Evolutionary conservation across 2,797 vertebrate genomes (phyloP), one percentile per base, ranked within the genome.

Genomic region (Enteromius trimaculatus): DNA sequence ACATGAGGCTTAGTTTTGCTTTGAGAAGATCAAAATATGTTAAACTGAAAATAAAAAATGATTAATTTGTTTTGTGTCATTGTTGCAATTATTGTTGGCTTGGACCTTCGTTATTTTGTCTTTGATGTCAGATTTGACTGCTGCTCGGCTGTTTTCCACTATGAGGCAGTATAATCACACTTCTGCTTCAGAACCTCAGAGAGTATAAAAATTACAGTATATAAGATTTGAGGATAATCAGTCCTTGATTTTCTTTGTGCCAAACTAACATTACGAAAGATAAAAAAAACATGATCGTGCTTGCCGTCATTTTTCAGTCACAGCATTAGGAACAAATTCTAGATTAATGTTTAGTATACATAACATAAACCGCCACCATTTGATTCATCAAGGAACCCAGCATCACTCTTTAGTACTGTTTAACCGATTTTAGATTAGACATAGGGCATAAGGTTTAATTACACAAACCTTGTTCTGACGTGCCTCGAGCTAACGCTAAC

Each of bases 41-140:
- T 81, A 82, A 87, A 85, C 39, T 37, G 75, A 82, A 80, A 90
- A 89, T 72, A 86, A 89, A 84, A 85, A 89, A 85, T 31, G 60
- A 84, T 81, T 8, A 72, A n/a, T 1, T 14, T 1, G 31, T 62
- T 77, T 81, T 64, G n/a, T 51, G 55, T 76, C 42, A 1, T 70
- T 70, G 55, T 34, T 74, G 8, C 6, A 23, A 17, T 72, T 49
- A 17, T 19, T 74, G 5, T 51, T 11, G 1, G 71, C 19, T 21
- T n/a, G 3, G 10, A 74, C 17, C 17, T 21, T 42, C 5, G 17
- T 65, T 64, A 14, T 64, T 64, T 31, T 31, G 70, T 51, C 17
- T 51, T 51, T 13, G 1, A 53, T 53, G 0, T 34, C 70, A 34
- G 17, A 26, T 37, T 69, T 42, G 7, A 11, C 31, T 42, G 17